Percentiles rank a stretch among this genome's conserved stretches.
Conservation (phyloP, 2,888 invertebrate species). For the Seira ritae region DNA sequence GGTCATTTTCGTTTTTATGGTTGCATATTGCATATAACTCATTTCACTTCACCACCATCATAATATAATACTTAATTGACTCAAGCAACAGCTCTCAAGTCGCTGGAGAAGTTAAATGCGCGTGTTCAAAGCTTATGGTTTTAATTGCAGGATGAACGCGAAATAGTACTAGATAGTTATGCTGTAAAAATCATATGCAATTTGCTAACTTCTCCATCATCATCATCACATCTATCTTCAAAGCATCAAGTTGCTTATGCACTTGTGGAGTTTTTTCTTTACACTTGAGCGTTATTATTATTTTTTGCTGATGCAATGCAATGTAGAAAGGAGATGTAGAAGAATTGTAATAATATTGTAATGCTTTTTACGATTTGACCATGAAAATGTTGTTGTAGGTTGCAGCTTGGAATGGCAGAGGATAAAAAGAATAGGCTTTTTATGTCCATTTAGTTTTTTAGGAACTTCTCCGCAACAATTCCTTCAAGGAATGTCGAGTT, state of each 20-base stretch:
- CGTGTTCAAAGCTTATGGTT: neutral
- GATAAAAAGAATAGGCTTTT: neutral
- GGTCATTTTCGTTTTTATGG: too few relatives aligned
- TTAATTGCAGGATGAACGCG: neutral
- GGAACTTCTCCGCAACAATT: constrained; percentile 1
- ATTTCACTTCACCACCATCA: too few relatives aligned
- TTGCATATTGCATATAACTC: too few relatives aligned
- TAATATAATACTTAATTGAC: too few relatives aligned
- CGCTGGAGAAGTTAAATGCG: neutral
- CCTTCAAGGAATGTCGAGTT: too few relatives aligned
- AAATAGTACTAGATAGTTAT: neutral
- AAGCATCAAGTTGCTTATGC: neutral
- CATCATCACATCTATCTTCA: neutral
- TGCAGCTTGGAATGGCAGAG: neutral
- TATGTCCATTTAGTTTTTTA: neutral
- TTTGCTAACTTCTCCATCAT: neutral
- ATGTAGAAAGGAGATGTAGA: too few relatives aligned
- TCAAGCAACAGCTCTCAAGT: too few relatives aligned
- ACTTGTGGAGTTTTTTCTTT: neutral
- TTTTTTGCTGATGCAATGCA: neutral
- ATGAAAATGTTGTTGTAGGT: constrained; percentile 11
- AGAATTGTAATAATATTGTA: too few relatives aligned
- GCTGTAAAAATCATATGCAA: constrained; percentile 6
- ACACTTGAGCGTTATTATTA: neutral
- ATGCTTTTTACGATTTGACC: constrained; percentile 2